A percentile compares a stretch with the other conserved stretches of the same genome.
phyloP scores from a whole-genome alignment of 2,888 invertebrate genomes.

The Sphecodes monilicornis region DNA sequence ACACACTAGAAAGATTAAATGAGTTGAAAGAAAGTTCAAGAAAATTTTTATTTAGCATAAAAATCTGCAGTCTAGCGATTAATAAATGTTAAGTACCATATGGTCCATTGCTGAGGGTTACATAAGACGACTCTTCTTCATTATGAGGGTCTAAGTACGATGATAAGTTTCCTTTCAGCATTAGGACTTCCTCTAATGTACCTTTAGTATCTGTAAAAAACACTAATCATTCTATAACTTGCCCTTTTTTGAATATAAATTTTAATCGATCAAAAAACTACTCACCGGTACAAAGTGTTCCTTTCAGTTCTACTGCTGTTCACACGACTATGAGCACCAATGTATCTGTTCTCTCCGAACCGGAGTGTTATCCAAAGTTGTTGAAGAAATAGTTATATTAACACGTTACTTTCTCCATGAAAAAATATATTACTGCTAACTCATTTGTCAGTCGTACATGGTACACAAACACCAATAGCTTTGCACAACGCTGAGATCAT shows the following conservation, averaged over 20 bases:
- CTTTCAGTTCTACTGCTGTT: slow-evolving; percentile 36
- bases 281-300: slow-evolving; percentile 67
- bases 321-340: slow-evolving; percentile 23
- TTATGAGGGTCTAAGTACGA: slow-evolving; percentile 81
- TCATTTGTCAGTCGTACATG: slow-evolving; percentile 62
- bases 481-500: slow-evolving; percentile 59
- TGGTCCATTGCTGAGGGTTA: slow-evolving; percentile 83
- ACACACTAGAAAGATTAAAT: not conserved
- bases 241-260: not conserved
- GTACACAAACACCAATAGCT: slow-evolving; percentile 53
- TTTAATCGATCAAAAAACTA: not conserved
- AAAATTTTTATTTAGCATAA: not conserved
- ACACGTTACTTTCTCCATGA: slow-evolving; percentile 56
- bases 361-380: slow-evolving; percentile 34
- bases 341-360: slow-evolving; percentile 36
- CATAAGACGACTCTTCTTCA: slow-evolving; percentile 83
- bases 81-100: slow-evolving; percentile 72
- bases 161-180: slow-evolving; percentile 83
- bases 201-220: slow-evolving; percentile 74
- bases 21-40: not conserved
- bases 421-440: slow-evolving; percentile 61
- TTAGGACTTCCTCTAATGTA: slow-evolving; percentile 82
- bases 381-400: slow-evolving; percentile 56
- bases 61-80: not conserved
- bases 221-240: not conserved